phyloP scores from a whole-genome alignment of 2,113 vertebrate genomes.

The Synchiropus splendidus region DNA sequence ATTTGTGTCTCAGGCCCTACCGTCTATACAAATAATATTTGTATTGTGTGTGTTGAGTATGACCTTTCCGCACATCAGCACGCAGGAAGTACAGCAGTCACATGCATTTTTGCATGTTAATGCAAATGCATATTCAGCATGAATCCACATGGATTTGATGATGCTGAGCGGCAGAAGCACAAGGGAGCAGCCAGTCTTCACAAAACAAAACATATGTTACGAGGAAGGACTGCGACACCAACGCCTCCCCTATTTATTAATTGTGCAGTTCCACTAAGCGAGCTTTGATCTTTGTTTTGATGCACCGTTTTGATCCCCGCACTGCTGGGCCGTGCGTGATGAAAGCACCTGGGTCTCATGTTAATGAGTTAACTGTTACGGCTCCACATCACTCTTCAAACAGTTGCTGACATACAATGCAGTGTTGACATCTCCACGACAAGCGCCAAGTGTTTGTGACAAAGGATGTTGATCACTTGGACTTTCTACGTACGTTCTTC shows the following conservation, averaged over 20 bases:
- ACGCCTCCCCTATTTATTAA: conserved; percentile 32
- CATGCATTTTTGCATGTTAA: not conserved
- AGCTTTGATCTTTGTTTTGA: not conserved
- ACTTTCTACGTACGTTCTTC: too few relatives aligned
- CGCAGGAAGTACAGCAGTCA: not conserved
- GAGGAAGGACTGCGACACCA: conserved; percentile 34
- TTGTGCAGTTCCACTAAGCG: not conserved
- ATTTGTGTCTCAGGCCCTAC: too few relatives aligned
- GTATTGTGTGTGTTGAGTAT: too few relatives aligned
- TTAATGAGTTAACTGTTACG: too few relatives aligned
- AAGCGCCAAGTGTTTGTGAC: too few relatives aligned
- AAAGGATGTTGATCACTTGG: too few relatives aligned
- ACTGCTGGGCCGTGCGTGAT: not conserved
- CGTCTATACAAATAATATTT: too few relatives aligned
- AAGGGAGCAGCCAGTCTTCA: conserved; percentile 41
- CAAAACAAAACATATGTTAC: conserved; percentile 53
- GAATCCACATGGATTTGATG: conserved; percentile 42
- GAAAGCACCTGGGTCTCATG: too few relatives aligned
- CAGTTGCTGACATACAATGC: too few relatives aligned
- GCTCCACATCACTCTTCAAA: too few relatives aligned
- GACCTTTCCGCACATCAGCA: conserved; percentile 8
- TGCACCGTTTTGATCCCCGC: not conserved
- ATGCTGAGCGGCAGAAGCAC: conserved; percentile 35
- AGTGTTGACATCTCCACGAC: too few relatives aligned
- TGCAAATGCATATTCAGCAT: not conserved